Evolutionary conservation across 2,888 invertebrate genomes (phyloP), one percentile per base, ranked within the genome.

Genomic region (Drosophila demipolita): DNA sequence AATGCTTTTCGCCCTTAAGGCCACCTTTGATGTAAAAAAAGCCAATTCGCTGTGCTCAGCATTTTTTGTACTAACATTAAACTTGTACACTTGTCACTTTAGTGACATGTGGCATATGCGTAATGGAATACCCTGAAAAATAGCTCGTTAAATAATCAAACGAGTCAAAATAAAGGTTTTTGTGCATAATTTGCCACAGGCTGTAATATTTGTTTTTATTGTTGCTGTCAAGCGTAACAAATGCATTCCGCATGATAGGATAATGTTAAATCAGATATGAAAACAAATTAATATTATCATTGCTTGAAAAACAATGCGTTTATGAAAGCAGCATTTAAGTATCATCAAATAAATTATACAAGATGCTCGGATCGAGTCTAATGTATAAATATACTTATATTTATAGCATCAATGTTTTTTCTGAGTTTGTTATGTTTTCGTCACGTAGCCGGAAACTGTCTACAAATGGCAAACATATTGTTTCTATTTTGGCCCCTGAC

Each of bases 391-490:
- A 40, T 50, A 7, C 15, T 8, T 42, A 40, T 26, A 32, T 52
- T 6, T 17, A 36, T 54, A 5, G 15, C 12, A 29, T 7, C 29
- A 36, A 53, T 59, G 32, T 38, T n/a, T 50, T 26, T 23, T 29
- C 33, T 45, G 20, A 71, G 23, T 35, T 15, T 32, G 35, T 38
- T 52, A 9, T 73, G 68, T 83, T 73, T 26, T 81, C 68, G 64
- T 50, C 84, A 89, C 75, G 89, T 89, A 66, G 54, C 54, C 59
- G 60, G 67, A 67, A 85, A 83, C 71, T 78, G 71, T 63, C 71
- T 54, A 69, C 60, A 66, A 71, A 83, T 63, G 79, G 55, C 71
- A 80, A 76, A 74, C 89, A 86, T 88, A 75, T 82, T 83, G 81
- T 77, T 66, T 76, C 64, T 57, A 38, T 49, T 62, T 58, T 69